These are phyloP conservation scores for Rhopalosiphum maidis DNA, from an alignment of 1,140 invertebrate species.

Conservation along the genomic window DNA sequence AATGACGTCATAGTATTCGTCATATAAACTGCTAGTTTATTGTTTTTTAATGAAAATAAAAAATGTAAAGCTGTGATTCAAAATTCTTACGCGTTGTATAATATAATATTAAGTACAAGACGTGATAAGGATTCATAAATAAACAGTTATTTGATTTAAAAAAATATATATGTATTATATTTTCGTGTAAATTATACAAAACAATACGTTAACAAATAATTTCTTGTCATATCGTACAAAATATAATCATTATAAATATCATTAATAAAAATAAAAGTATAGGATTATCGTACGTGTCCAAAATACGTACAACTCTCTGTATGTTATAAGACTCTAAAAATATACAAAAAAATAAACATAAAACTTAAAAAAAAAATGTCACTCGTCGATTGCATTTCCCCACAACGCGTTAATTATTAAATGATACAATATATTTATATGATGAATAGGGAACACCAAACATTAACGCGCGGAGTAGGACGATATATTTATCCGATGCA, in stretches of 20 bases:
- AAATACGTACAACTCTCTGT: no score
- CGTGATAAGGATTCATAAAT: not conserved
- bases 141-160: not conserved
- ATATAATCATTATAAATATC: not conserved
- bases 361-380: conserved; percentile 24
- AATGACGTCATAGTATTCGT: not conserved
- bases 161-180: not conserved
- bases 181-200: not conserved
- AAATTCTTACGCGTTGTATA: not conserved
- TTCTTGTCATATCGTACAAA: not conserved
- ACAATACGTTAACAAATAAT: conserved; percentile 29
- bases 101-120: not conserved
- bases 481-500: not conserved
- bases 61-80: not conserved
- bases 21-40: not conserved
- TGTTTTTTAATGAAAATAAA: not conserved
- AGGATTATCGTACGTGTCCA: not conserved
- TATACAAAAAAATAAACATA: not conserved
- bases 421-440: not conserved
- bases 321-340: not conserved
- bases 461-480: not conserved
- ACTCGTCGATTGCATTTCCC: not conserved
- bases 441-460: not conserved
- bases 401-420: not conserved
- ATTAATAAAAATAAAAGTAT: not conserved